Evolutionary conservation across 2,888 invertebrate genomes (phyloP).

Genomic region (Myathropa florea): DNA sequence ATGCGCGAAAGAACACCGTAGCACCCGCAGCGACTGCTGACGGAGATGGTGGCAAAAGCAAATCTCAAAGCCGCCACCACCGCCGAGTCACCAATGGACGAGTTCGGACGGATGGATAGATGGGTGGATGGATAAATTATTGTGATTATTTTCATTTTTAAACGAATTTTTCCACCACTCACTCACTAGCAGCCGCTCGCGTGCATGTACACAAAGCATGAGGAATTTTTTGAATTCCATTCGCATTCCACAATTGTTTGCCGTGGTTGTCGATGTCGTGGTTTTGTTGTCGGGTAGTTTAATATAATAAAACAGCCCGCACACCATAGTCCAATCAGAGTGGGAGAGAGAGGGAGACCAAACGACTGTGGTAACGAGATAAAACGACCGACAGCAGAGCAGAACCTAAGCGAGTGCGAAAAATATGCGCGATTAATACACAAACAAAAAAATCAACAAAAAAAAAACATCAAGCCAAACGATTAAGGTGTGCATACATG

Average conservation of each 20-base stretch:
- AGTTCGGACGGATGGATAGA: neutral
- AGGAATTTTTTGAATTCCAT: constrained; percentile 63
- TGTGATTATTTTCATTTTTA: neutral
- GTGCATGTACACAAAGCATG: constrained; percentile 45
- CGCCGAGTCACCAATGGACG: neutral
- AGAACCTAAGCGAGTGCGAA: constrained; percentile 21
- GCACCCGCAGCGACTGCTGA: constrained; percentile 26
- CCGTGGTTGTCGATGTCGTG: constrained; percentile 5
- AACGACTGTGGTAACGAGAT: constrained; percentile 15
- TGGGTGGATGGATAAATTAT: neutral
- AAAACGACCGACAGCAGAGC: constrained; percentile 31
- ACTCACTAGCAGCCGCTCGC: constrained; percentile 26
- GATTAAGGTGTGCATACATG: constrained; percentile 57
- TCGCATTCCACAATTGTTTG: constrained; percentile 62
- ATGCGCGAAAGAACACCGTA: constrained; percentile 15
- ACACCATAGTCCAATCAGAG: neutral
- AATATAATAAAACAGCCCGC: neutral
- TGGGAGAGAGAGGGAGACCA: neutral
- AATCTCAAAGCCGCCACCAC: constrained; percentile 9
- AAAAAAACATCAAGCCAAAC: constrained; percentile 27
- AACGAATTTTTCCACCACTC: constrained; percentile 7
- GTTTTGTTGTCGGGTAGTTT: constrained; percentile 6
- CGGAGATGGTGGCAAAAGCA: neutral
- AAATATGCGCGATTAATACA: constrained; percentile 61
- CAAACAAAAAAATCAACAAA: neutral